Evolutionary conservation across 1,140 invertebrate species (phyloP), one percentile per base, ranked within the genome.

Genomic region (Harpegnathos saltator): DNA sequence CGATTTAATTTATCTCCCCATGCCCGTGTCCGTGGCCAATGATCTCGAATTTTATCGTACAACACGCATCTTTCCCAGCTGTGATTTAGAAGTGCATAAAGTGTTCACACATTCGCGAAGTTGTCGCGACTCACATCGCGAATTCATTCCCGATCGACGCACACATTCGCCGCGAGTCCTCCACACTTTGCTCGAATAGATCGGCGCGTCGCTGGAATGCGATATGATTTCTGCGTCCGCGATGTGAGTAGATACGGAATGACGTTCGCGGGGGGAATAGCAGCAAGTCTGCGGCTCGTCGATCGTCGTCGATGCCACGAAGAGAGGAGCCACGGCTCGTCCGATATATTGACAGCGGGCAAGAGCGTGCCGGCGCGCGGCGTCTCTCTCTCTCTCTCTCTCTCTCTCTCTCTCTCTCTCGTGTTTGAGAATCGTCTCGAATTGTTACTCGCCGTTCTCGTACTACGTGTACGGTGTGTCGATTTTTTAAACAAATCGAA

Each of bases 401-500:
- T n/a, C n/a, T n/a, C n/a, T n/a, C n/a, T n/a, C n/a, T n/a, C n/a
- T n/a, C n/a, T n/a, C n/a, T 44, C 50, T 15, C 26, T 84, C 68
- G 63, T 81, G 85, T 84, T 84, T 84, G 73, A 65, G 78, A 82
- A 86, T 89, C 75, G 85, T 85, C 72, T 90, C 91, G 80, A 85
- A 91, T 90, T 89, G 90, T 92, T 92, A 91, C 90, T 92, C 91
- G 88, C 78, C 82, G 78, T 26, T 65, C 85, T 88, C 78, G 85
- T 54, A 66, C 62, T 56, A 71, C 84, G 73, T 66, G 72, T 56
- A n/a, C n/a, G n/a, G n/a, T 52, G 85, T 84, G 62, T 87, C 48
- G 80, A 89, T 90, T 91, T 92, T 44, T 91, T 89, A 93, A 92
- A 93, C 92, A 93, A 92, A 91, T 92, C 90, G 85, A 92, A 92